These are phyloP conservation scores for Drepana falcataria DNA, from an alignment of 2,888 invertebrate genomes.

Conservation along the genomic window DNA sequence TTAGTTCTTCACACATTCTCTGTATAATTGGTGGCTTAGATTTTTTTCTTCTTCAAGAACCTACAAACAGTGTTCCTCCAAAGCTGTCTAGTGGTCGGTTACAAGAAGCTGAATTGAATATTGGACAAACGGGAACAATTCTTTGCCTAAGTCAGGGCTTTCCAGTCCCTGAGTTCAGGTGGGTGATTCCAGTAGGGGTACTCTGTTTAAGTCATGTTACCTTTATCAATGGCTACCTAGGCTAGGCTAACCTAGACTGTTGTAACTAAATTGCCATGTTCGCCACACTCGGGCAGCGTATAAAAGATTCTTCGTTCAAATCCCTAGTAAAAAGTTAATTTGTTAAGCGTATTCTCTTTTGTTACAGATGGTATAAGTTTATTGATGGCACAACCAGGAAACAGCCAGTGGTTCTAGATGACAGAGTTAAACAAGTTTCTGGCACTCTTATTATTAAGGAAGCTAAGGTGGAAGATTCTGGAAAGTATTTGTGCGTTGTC, in stretches of 20 bases:
- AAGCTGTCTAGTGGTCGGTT: constrained; percentile 79
- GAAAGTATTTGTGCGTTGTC: constrained; percentile 95
- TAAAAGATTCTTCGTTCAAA: constrained; percentile 3
- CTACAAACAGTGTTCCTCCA: constrained; percentile 83
- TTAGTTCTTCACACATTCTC: constrained; percentile 14
- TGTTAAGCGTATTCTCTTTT: constrained; percentile 63
- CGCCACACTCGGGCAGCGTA: not conserved
- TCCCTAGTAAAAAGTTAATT: constrained; percentile 1
- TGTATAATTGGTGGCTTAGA: constrained; percentile 24
- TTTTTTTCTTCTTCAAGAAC: constrained; percentile 74
- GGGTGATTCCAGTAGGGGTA: constrained; percentile 40
- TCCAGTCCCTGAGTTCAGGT: constrained; percentile 87
- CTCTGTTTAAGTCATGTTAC: not conserved
- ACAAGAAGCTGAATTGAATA: constrained; percentile 64
- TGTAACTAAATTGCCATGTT: too few relatives aligned
- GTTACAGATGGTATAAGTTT: constrained; percentile 96
- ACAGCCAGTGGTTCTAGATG: constrained; percentile 92
- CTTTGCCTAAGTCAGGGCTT: constrained; percentile 87
- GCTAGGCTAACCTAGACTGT: too few relatives aligned
- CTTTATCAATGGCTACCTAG: not conserved
- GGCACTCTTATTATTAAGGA: constrained; percentile 95
- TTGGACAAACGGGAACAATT: constrained; percentile 61
- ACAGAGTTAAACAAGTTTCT: constrained; percentile 94
- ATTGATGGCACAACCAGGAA: constrained; percentile 91
- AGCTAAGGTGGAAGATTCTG: constrained; percentile 94